phyloP scores from a whole-genome alignment of 2,113 vertebrate species.

The Datnioides undecimradiatus region DNA sequence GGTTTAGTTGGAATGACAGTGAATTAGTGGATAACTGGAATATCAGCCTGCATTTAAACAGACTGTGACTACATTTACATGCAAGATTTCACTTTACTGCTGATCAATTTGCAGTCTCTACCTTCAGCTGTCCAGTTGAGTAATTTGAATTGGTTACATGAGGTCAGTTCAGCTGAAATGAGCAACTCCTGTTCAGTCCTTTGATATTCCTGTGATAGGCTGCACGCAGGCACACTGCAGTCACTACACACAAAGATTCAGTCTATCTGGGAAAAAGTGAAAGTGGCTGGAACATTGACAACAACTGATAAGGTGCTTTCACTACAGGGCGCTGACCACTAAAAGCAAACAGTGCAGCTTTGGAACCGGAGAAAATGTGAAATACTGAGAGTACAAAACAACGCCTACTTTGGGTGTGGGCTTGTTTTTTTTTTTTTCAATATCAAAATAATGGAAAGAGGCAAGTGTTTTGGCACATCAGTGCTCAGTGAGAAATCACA shows the following conservation, averaged over 20 bases:
- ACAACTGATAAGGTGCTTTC: conserved; percentile 57
- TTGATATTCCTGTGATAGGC: not conserved
- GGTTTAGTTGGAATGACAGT: conserved; percentile 1
- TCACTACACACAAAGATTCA: conserved; percentile 42
- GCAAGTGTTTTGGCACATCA: conserved; percentile 54
- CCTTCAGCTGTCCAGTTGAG: not conserved
- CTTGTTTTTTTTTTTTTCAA: not conserved
- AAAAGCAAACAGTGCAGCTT: conserved; percentile 52
- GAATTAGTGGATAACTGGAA: not conserved
- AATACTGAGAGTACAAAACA: conserved; percentile 30
- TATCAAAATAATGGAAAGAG: conserved; percentile 25
- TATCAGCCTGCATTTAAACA: conserved; percentile 12
- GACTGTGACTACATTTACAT: conserved; percentile 11
- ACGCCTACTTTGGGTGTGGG: conserved; percentile 22
- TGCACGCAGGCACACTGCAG: conserved; percentile 42
- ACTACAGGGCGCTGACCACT: conserved; percentile 45
- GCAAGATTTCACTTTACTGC: conserved; percentile 11
- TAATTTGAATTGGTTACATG: not conserved
- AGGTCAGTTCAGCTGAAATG: conserved; percentile 25
- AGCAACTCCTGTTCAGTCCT: conserved; percentile 3
- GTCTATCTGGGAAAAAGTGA: conserved; percentile 26
- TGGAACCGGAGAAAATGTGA: conserved; percentile 37
- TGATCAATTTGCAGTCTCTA: not conserved
- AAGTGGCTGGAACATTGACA: conserved; percentile 43
- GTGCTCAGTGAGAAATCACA: conserved; percentile 11